phyloP scores from a whole-genome alignment of 2,797 vertebrate species.

The Botia almorhae region DNA sequence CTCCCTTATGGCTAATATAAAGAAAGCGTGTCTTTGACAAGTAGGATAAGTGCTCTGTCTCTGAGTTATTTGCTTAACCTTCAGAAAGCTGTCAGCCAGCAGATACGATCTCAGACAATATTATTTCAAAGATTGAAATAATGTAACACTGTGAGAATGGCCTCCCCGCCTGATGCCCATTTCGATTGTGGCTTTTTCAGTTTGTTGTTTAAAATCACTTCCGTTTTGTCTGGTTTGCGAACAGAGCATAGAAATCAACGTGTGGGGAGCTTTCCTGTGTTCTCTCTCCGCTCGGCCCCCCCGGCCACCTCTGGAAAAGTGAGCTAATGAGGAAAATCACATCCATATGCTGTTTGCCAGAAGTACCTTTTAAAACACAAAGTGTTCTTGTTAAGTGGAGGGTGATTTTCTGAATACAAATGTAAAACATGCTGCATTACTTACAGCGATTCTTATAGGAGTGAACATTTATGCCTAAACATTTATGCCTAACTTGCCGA shows the following conservation, averaged over 20 bases:
- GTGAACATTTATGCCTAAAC: slow-evolving; percentile 9
- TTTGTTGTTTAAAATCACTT: slow-evolving; percentile 37
- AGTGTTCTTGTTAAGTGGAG: slow-evolving; percentile 17
- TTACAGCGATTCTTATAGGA: slow-evolving; percentile 9
- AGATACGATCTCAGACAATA: neutral
- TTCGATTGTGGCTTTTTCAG: neutral
- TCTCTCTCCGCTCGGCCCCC: slow-evolving; percentile 51
- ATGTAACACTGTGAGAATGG: neutral
- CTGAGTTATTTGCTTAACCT: neutral
- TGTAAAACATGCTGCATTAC: slow-evolving; percentile 14
- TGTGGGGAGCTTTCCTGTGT: slow-evolving; percentile 17
- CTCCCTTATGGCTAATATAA: slow-evolving; percentile 61
- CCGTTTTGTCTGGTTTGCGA: slow-evolving; percentile 23
- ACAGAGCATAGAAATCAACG: slow-evolving; percentile 25
- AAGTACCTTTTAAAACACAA: slow-evolving; percentile 34
- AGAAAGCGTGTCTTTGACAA: slow-evolving; percentile 54
- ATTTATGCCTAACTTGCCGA: slow-evolving; percentile 4
- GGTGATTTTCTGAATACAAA: slow-evolving; percentile 19
- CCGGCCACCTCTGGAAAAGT: slow-evolving; percentile 66
- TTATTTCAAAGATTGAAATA: neutral
- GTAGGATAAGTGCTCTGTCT: slow-evolving; percentile 12
- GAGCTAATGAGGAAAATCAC: slow-evolving; percentile 73
- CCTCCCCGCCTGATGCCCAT: neutral
- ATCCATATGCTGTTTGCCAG: slow-evolving; percentile 70
- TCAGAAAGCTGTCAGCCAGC: neutral